Percentiles rank a stretch among this genome's conserved stretches.
These are phyloP conservation scores for Drosophila gunungcola DNA, from an alignment of 1,140 invertebrate genomes.

Conservation along the genomic window DNA sequence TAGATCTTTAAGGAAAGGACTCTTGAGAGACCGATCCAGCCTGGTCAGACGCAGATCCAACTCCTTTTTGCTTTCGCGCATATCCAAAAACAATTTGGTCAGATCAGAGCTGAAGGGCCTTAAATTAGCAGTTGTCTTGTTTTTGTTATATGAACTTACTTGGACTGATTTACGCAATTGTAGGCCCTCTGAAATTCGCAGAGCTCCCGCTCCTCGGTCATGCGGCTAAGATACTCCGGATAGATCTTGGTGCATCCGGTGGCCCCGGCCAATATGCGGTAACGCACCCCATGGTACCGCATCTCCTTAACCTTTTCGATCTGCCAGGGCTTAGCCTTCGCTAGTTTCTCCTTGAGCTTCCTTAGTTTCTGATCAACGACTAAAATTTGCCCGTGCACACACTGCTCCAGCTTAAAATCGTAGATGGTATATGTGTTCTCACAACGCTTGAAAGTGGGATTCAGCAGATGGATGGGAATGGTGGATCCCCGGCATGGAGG, in stretches of 20 bases:
- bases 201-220: constrained; percentile 55
- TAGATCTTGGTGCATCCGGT: constrained; percentile 56
- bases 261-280: constrained; percentile 38
- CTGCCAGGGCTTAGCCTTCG: constrained; percentile 32
- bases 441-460: constrained; percentile 49
- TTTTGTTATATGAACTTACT: constrained; percentile 25
- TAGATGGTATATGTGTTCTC: constrained; percentile 50
- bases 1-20: constrained; percentile 38
- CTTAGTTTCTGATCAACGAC: constrained; percentile 29
- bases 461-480: constrained; percentile 21
- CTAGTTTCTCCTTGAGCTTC: constrained; percentile 19
- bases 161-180: constrained; percentile 49
- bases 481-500: constrained; percentile 55
- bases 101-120: constrained; percentile 27
- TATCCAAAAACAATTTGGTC: constrained; percentile 12
- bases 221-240: constrained; percentile 60
- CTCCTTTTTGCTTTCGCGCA: constrained; percentile 44
- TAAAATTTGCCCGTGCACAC: constrained; percentile 63
- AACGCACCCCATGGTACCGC: constrained; percentile 61
- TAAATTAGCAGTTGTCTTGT: not conserved
- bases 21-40: constrained; percentile 44
- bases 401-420: constrained; percentile 58
- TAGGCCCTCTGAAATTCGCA: constrained; percentile 63
- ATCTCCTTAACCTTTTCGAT: constrained; percentile 50
- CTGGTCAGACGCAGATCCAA: constrained; percentile 37